phyloP scores from a whole-genome alignment of 2,113 vertebrate genomes.

The Mobula hypostoma region DNA sequence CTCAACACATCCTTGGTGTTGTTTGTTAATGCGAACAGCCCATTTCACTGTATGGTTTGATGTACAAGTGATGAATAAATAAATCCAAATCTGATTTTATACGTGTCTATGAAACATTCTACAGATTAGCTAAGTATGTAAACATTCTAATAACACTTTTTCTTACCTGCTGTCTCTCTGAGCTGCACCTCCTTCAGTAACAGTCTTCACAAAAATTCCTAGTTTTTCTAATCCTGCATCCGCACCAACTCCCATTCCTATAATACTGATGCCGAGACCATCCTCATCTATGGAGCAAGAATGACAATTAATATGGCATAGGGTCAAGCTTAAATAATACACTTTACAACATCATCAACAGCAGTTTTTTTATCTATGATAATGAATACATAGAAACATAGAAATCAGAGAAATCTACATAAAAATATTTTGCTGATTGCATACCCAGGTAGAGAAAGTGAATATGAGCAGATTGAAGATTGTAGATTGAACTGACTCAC shows the following conservation, averaged over 20 bases:
- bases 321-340: neutral
- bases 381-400: neutral
- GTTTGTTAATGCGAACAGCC: too few relatives aligned
- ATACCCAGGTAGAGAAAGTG: neutral
- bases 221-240: constrained; percentile 94
- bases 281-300: constrained; percentile 75
- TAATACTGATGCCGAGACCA: constrained; percentile 94
- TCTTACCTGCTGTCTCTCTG: constrained; percentile 83
- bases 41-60: too few relatives aligned
- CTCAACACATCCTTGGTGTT: too few relatives aligned
- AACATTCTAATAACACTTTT: neutral
- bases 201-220: constrained; percentile 97
- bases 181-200: constrained; percentile 89
- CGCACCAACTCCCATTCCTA: constrained; percentile 97
- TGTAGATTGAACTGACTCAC: too few relatives aligned
- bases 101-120: neutral
- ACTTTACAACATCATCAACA: neutral
- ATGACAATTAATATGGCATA: constrained; percentile 38
- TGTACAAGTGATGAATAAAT: too few relatives aligned
- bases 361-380: too few relatives aligned
- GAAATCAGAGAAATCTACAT: neutral
- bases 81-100: neutral
- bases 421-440: neutral
- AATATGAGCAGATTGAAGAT: neutral
- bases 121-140: neutral